Base-by-base conservation (phyloP, 2,888 invertebrate species). In the Laothoe populi region DNA sequence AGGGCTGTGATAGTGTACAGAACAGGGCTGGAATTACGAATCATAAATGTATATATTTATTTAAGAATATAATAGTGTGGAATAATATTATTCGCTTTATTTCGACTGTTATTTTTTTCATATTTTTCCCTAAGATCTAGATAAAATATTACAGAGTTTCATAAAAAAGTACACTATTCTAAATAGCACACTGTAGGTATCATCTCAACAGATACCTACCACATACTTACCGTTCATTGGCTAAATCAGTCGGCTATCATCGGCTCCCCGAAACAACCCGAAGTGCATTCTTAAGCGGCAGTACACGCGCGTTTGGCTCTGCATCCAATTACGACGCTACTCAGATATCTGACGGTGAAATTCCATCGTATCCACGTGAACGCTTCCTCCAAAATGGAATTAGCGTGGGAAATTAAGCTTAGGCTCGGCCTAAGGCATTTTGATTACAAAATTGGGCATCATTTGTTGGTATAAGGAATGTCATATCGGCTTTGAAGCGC, bases 341-440 rank as follows among this genome's bases (percentile, higher is more conserved):
- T 53, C 53, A 53, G 53, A 53, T 53, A 53, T 35, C 53, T 35
- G 35, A 19, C 53, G 53, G 11, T 35, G 53, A 53, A 53, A 53
- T 53, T 53, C 53, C 53, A 53, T 53, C 35, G 53, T 31, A 53
- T 53, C 53, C 31, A 53, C 53, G 53, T 53, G 53, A 53, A 53
- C 53, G 53, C 53, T 53, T 53, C 53, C 53, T 53, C 53, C 53
- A 53, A 53, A 53, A 35, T 53, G 53, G 53, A 53, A 53, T 53
- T 53, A 53, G 53, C 53, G 35, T 1, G n/a, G 31, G 31, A 19
- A 53, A 53, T 53, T 53, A 53, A 53, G 35, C 53, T 19, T 31
- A 53, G 53, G 53, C 53, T 35, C 19, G 53, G 53, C 53, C 53
- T 53, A 11, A 53, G 53, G 53, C 35, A 53, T 53, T 53, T 53